Base-by-base conservation (phyloP, 1,140 invertebrate genomes). In the Pogonomyrmex barbatus region DNA sequence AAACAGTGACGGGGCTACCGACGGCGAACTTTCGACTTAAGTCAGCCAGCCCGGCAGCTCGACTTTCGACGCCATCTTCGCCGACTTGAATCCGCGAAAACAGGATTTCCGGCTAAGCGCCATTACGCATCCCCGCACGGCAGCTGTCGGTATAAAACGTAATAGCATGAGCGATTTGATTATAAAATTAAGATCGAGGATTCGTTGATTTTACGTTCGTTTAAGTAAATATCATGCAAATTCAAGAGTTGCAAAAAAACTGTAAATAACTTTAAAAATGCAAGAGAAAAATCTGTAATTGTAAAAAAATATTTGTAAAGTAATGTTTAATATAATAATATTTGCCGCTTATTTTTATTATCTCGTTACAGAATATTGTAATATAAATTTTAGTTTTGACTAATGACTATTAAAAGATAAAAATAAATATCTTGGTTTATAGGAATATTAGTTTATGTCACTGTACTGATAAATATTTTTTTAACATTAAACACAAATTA, bases 101-200 rank as follows among this genome's bases (percentile, higher is more conserved):
- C 88, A 89, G 82, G 82, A 89, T 89, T 89, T 89, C 88, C 60
- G 67, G 52, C 87, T 75, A 88, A 89, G 75, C 87, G 54, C 79
- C 79, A 87, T 88, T 88, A 87, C 87, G 87, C 87, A 87, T 24
- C 54, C 10, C 54, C 45, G 77, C 70, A n/a, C 70, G 68, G 78
- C 47, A 52, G 76, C 65, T 58, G 45, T 30, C 50, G 65, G 24
- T 81, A 24, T 62, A 83, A 75, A 83, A 75, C 71, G 42, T 83
- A 83, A 83, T 73, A 83, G 68, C 30, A 83, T 75, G 79, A 68
- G 42, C 42, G 68, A 12, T 36, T 83, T 83, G 79, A 83, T 83
- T 83, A 68, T 68, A 83, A 83, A 83, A 73, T 52, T 70, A 52
- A 67, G 12, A 81, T 10, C 56, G 9, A 33, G 2, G 42, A 54